phyloP scores from a whole-genome alignment of 2,113 vertebrate species.

The Theristicus caerulescens region DNA sequence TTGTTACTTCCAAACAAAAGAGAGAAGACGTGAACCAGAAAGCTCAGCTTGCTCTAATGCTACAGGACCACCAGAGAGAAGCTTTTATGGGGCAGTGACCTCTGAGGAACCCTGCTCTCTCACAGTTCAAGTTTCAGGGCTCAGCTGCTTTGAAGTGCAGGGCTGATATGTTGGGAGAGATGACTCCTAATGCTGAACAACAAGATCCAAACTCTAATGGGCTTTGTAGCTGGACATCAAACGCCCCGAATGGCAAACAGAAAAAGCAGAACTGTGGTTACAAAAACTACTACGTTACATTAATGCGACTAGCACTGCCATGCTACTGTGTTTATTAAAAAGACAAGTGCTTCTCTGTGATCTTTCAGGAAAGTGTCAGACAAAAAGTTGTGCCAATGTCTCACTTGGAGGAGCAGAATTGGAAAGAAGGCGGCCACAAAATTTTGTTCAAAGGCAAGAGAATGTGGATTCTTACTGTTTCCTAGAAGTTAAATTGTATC shows the following conservation, averaged over 20 bases:
- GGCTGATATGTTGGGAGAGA: neutral
- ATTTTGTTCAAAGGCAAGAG: neutral
- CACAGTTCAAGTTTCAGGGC: neutral
- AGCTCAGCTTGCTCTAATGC: neutral
- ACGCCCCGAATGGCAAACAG: neutral
- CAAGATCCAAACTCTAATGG: neutral
- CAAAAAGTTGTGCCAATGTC: neutral
- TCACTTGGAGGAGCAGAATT: neutral
- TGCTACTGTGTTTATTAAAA: neutral
- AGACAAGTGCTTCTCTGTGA: neutral
- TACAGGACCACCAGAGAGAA: neutral
- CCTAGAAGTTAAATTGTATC: neutral
- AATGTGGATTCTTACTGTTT: neutral
- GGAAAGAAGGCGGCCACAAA: neutral
- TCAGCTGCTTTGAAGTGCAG: neutral
- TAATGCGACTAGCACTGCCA: neutral
- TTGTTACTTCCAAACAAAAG: neutral
- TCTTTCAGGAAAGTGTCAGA: neutral
- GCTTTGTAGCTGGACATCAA: neutral
- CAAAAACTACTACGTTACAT: neutral
- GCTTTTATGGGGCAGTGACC: neutral
- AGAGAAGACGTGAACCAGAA: neutral
- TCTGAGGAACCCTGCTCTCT: neutral
- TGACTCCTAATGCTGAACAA: neutral
- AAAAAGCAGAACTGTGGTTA: neutral